A percentile compares a stretch with the other conserved stretches of the same genome.
These are phyloP conservation scores for Microcaecilia unicolor DNA, from an alignment of 2,797 vertebrate genomes.

Conservation along the genomic window DNA sequence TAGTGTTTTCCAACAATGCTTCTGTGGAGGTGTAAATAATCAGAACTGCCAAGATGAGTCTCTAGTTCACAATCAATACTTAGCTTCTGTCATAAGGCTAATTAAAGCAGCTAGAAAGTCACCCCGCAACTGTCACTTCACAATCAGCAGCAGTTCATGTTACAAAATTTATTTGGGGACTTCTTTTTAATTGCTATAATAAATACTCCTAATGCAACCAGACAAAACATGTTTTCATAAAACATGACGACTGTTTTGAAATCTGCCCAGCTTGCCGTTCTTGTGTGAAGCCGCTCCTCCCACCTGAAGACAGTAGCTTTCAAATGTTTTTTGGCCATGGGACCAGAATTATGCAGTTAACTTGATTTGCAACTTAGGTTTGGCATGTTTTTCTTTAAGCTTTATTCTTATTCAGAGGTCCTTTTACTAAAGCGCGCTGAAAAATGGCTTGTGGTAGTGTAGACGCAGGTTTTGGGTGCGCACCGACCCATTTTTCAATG, in stretches of 20 bases:
- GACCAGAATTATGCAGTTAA: slow-evolving; percentile 29
- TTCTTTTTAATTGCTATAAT: slow-evolving; percentile 60
- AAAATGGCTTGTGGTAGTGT: too few species aligned
- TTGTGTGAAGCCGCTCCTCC: slow-evolving; percentile 29
- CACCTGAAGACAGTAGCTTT: slow-evolving; percentile 22
- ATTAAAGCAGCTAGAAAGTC: slow-evolving; percentile 64
- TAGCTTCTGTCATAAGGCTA: slow-evolving; percentile 66
- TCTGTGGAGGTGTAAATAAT: slow-evolving; percentile 65
- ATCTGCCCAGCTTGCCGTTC: slow-evolving; percentile 26
- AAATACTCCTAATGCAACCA: slow-evolving; percentile 54
- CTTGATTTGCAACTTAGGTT: slow-evolving; percentile 33
- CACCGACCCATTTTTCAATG: too few species aligned
- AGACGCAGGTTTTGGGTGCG: too few species aligned
- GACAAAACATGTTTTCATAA: slow-evolving; percentile 42
- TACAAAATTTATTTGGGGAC: slow-evolving; percentile 55
- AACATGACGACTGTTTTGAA: slow-evolving; percentile 35
- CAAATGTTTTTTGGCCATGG: slow-evolving; percentile 37
- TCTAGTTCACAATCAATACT: slow-evolving; percentile 68
- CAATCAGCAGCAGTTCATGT: slow-evolving; percentile 50
- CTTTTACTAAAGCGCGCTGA: too few species aligned
- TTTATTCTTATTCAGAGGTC: too few species aligned
- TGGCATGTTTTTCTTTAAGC: too few species aligned
- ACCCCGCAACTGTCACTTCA: slow-evolving; percentile 57
- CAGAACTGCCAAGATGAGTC: slow-evolving; percentile 57
- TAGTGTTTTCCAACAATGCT: slow-evolving; percentile 65